Conservation (phyloP, 2,797 vertebrate species). For the Bufotes viridis region DNA sequence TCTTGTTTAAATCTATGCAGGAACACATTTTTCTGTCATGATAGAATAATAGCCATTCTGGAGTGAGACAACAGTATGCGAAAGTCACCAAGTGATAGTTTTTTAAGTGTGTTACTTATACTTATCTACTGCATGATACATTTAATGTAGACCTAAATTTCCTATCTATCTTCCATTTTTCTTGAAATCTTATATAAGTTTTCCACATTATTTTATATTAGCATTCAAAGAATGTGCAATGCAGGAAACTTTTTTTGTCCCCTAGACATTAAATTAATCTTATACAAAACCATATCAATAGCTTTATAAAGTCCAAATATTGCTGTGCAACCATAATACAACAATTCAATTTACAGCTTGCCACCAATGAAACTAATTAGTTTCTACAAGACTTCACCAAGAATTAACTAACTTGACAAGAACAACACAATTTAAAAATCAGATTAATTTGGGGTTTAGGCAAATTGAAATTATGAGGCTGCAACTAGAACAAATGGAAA, state of each 20-base stretch:
- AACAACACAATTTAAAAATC: constrained; percentile 1
- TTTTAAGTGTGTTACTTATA: too few species aligned
- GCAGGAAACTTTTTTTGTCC: background rate
- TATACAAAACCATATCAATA: background rate
- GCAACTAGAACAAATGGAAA: background rate
- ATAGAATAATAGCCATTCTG: too few species aligned
- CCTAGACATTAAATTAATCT: background rate
- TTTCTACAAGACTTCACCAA: background rate
- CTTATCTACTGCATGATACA: too few species aligned
- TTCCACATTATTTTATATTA: too few species aligned
- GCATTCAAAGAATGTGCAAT: too few species aligned
- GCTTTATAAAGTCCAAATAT: background rate
- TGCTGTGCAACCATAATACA: background rate
- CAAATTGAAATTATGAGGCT: background rate
- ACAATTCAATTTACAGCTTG: background rate
- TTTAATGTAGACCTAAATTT: too few species aligned
- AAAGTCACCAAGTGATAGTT: too few species aligned
- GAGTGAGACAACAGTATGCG: too few species aligned
- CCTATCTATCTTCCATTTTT: too few species aligned
- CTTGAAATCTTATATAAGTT: too few species aligned
- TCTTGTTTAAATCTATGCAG: too few species aligned
- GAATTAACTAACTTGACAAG: constrained; percentile 15
- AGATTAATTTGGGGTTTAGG: constrained; percentile 1
- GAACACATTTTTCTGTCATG: too few species aligned
- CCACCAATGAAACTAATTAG: background rate